These are phyloP conservation scores for Melieria picta DNA, from an alignment of 2,888 invertebrate species.

Conservation along the genomic window DNA sequence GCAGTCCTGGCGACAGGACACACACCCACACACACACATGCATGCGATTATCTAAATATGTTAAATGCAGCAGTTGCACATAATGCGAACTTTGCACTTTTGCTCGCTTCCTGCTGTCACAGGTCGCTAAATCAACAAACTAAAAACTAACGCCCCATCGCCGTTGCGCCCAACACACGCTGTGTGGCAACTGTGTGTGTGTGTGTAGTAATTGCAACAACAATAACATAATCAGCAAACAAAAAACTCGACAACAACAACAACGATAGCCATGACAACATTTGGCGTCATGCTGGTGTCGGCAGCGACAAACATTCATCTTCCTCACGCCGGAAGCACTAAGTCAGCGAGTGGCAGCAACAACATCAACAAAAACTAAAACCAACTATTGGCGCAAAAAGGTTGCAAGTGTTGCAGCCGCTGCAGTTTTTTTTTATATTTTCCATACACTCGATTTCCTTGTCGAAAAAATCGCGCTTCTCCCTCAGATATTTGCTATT, in stretches of 20 bases:
- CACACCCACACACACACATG: no score
- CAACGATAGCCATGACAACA: no score
- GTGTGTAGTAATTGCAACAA: background rate
- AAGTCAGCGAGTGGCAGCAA: slow-evolving; percentile 44
- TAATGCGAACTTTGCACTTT: no score
- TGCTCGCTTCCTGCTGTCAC: background rate
- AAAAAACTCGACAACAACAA: slow-evolving; percentile 41
- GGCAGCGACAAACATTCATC: slow-evolving; percentile 57
- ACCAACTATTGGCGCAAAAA: slow-evolving; percentile 3
- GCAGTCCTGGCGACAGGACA: no score
- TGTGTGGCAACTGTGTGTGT: no score
- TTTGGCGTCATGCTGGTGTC: slow-evolving; percentile 3
- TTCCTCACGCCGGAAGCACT: slow-evolving; percentile 61
- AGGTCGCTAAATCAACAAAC: background rate
- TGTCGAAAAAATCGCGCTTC: background rate
- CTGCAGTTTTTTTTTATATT: background rate
- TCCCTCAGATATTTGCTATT: slow-evolving; percentile 6
- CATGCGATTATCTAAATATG: no score
- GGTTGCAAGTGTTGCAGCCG: slow-evolving; percentile 10
- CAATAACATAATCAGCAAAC: background rate
- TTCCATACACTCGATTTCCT: slow-evolving; percentile 9
- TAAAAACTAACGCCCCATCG: background rate
- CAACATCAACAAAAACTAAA: slow-evolving; percentile 5
- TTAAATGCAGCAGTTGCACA: no score
- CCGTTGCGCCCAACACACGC: background rate